Percentiles rank a stretch among this genome's conserved stretches.
Conservation (phyloP, 1,140 invertebrate species). For the Penaeus vannamei region DNA sequence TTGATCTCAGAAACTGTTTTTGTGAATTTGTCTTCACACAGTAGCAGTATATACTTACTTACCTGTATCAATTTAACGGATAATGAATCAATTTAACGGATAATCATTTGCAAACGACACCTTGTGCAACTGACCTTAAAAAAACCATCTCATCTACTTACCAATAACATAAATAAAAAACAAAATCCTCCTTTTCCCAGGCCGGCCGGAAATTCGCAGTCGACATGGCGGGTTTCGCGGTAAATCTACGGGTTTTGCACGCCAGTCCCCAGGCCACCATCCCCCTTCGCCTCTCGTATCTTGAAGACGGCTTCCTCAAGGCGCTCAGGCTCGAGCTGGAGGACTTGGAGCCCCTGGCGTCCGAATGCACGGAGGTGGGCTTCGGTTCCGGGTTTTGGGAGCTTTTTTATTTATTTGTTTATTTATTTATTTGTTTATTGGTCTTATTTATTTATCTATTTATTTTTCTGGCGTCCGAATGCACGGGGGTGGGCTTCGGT, state of each 20-base stretch:
- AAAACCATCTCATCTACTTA: no score
- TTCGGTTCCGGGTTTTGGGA: no score
- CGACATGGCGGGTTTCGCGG: constrained; percentile 91
- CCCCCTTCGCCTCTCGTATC: constrained; percentile 81
- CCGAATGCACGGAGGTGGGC: constrained; percentile 78
- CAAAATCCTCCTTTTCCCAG: constrained; percentile 78
- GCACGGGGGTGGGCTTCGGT: constrained; percentile 74
- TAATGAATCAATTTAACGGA: no score
- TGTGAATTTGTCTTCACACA: no score
- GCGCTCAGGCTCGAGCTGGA: constrained; percentile 77
- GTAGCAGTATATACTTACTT: no score
- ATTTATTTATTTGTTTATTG: no score
- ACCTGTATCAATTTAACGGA: no score
- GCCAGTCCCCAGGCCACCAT: constrained; percentile 77
- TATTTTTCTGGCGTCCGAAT: constrained; percentile 80
- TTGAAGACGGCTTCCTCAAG: constrained; percentile 82
- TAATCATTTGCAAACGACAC: no score
- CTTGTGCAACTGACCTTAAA: no score
- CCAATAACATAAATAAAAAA: constrained; percentile 71
- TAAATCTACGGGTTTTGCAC: constrained; percentile 75
- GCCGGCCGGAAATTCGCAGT: constrained; percentile 83
- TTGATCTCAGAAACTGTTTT: no score
- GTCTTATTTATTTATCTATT: no score
- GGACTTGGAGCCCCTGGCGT: constrained; percentile 82
- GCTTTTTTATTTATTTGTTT: no score